Base-by-base conservation (phyloP, 2,797 vertebrate species). In the Pampus argenteus region DNA sequence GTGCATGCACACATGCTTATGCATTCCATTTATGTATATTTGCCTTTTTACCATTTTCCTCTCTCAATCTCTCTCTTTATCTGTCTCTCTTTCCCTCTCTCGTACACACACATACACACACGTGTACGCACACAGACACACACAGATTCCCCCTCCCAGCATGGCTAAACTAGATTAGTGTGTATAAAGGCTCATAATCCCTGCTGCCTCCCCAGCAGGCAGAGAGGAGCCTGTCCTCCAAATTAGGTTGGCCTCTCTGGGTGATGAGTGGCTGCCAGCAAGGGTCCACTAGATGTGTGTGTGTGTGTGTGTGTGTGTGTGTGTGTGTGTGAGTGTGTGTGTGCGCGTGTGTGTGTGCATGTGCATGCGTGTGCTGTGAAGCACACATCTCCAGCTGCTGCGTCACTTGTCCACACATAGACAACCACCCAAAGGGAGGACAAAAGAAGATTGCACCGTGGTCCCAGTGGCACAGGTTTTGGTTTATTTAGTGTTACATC, bases 171-270 rank as follows among this genome's bases (percentile, higher is more conserved):
- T 91, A 93, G 93, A 93, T 95, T 94, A 94, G 89, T 85, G 88
- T 83, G 87, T 90, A 93, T 92, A 94, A 94, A 94, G 91, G 88
- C 91, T 91, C 86, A 92, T 94, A 92, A 94, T 94, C 91, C 90
- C 76, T 81, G 82, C 88, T 92, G 92, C 90, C 90, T 92, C 86
- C 86, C 89, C 81, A 86, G 85, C 90, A 91, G 91, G 90, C 91
- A 81, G 87, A 91, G 83, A 86, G 85, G 89, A 92, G 89, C 87
- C 87, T 90, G 88, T 92, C 88, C 85, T 88, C 86, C 85, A 92
- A 93, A 93, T 93, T 86, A 91, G 90, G 88, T 93, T 92, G 92
- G 86, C 87, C 87, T 90, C 88, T 88, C 68, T 66, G 79, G 81
- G 83, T 86, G 88, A 90, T 91, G 89, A 89, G 86, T 85, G 83